Percentiles rank a stretch among this genome's conserved stretches.
phyloP scores from a whole-genome alignment of 1,140 invertebrate species.

The Tetragonula clypearis region DNA sequence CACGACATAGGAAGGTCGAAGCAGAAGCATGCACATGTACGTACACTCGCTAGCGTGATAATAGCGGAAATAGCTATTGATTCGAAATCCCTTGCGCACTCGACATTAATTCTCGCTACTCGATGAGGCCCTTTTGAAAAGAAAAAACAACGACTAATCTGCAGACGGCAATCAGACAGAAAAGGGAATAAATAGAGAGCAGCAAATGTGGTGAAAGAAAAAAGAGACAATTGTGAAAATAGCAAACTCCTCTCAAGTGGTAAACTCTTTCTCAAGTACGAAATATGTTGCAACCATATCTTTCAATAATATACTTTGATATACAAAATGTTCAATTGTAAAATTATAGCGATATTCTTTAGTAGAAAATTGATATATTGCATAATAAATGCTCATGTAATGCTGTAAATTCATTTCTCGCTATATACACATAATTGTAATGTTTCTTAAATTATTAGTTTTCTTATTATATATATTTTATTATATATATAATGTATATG shows the following conservation, averaged over 20 bases:
- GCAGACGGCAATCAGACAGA: neutral
- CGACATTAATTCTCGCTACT: constrained; percentile 61
- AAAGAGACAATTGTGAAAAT: constrained; percentile 27
- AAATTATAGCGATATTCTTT: neutral
- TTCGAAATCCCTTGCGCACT: constrained; percentile 60
- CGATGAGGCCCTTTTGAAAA: constrained; percentile 28
- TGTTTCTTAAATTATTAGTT: neutral
- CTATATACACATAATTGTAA: neutral
- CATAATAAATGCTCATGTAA: neutral
- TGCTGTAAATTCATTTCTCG: neutral
- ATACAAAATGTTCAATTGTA: neutral
- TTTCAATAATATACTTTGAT: neutral
- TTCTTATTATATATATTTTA: neutral
- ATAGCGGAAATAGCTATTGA: constrained; percentile 64
- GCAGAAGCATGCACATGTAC: neutral
- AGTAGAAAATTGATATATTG: neutral
- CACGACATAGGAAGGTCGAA: neutral
- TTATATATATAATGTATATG: no score
- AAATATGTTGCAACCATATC: constrained; percentile 10
- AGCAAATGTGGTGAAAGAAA: constrained; percentile 7
- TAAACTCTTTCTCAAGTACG: constrained; percentile 27
- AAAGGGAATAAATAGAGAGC: no score
- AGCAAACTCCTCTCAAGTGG: constrained; percentile 18
- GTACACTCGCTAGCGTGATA: constrained; percentile 26
- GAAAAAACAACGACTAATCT: constrained; percentile 37